Conservation (phyloP, 2,888 invertebrate genomes). For the Julus scandinavius region DNA sequence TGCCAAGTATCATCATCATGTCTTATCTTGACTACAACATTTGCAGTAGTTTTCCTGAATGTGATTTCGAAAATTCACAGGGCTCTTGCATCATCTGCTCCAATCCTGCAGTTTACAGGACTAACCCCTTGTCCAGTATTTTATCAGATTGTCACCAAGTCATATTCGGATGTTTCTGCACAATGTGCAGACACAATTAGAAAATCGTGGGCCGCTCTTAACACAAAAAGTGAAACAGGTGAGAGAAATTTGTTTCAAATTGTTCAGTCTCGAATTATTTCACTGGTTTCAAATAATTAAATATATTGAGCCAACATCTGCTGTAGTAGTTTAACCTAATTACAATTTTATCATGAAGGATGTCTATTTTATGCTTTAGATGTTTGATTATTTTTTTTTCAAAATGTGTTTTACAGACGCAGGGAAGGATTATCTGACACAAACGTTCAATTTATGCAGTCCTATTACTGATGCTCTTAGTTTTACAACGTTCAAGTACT, state of each 20-base stretch:
- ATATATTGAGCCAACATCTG: too few species aligned
- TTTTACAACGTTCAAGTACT: slow-evolving; percentile 73
- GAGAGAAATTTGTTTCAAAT: slow-evolving; percentile 58
- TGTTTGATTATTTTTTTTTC: too few species aligned
- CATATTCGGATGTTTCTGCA: slow-evolving; percentile 72
- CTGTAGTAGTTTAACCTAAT: too few species aligned
- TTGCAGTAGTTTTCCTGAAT: too few species aligned
- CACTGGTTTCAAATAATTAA: too few species aligned
- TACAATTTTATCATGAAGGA: too few species aligned
- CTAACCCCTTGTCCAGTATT: slow-evolving; percentile 82
- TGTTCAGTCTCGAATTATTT: too few species aligned
- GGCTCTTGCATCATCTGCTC: slow-evolving; percentile 92
- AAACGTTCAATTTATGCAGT: slow-evolving; percentile 80
- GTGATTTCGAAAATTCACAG: slow-evolving; percentile 67
- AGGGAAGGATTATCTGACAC: slow-evolving; percentile 77
- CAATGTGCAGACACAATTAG: slow-evolving; percentile 78
- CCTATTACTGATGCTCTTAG: slow-evolving; percentile 73
- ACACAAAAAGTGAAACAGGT: slow-evolving; percentile 70
- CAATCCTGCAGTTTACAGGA: slow-evolving; percentile 85
- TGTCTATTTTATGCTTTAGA: too few species aligned
- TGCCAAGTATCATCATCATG: too few species aligned
- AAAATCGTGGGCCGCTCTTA: slow-evolving; percentile 81
- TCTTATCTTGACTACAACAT: too few species aligned
- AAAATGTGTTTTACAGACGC: slow-evolving; percentile 68
- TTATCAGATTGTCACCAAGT: slow-evolving; percentile 80